Evolutionary conservation across 2,888 invertebrate species (phyloP).

Genomic region (Dynastes hyllus): DNA sequence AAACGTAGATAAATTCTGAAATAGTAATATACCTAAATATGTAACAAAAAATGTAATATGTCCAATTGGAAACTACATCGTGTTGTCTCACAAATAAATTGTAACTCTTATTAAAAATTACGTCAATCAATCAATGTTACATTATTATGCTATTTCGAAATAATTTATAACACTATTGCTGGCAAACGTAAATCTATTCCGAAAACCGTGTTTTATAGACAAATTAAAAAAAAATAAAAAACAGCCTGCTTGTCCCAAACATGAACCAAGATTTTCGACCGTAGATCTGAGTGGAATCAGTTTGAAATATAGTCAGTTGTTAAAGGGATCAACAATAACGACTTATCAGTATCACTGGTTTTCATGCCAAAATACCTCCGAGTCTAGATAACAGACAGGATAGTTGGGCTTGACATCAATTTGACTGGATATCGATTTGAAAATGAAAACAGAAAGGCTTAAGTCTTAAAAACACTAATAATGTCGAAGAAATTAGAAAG

Average conservation of each 20-base stretch:
- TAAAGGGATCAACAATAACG: slow-evolving; percentile 18
- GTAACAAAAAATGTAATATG: too few species aligned
- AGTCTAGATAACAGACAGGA: not conserved
- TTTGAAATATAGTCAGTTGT: slow-evolving; percentile 5
- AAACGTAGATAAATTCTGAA: too few species aligned
- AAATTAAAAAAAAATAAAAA: not conserved
- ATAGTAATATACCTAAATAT: too few species aligned
- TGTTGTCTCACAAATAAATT: too few species aligned
- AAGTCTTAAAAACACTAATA: too few species aligned
- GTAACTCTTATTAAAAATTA: too few species aligned
- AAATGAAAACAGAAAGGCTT: too few species aligned
- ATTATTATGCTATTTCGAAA: not conserved
- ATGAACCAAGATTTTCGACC: slow-evolving; percentile 22
- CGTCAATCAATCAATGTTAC: not conserved
- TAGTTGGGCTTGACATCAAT: not conserved
- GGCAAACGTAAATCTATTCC: not conserved
- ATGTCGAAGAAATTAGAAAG: too few species aligned
- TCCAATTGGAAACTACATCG: too few species aligned
- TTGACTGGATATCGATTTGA: too few species aligned
- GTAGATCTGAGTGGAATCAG: not conserved
- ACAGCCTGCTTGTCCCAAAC: not conserved
- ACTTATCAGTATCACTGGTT: not conserved
- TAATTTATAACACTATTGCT: too few species aligned
- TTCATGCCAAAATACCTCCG: not conserved
- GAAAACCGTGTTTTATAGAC: not conserved